Evolutionary conservation across 2,113 vertebrate species (phyloP), one percentile per base, ranked within the genome.

Genomic region (Psettodes erumei): DNA sequence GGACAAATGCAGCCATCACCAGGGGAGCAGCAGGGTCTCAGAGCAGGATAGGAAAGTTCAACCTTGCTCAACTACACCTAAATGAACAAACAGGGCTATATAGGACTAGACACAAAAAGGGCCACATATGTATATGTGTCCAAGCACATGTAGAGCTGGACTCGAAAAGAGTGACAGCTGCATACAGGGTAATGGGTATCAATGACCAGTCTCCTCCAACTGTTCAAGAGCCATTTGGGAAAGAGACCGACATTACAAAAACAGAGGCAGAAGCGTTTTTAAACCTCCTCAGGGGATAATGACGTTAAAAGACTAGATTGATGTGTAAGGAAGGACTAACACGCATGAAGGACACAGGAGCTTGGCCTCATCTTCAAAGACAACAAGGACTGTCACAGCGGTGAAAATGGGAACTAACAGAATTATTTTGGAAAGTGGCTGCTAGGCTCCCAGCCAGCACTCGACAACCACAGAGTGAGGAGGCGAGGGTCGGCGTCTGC

Each of bases 341-440:
- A 84, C 43, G 71, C 65, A 69, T 88, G 84, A 90, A 91, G 84
- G 86, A 89, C 90, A 75, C 45, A 12, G 67, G 84, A 77, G 71
- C 60, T 56, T 55, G 65, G 64, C 72, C 77, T 77, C 61, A 47
- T 76, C 68, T 59, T 84, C 76, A 85, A 85, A 90, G 84, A 84
- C 84, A 89, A 79, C 71, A 63, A 79, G 83, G 72, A 75, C 77
- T 65, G 75, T 85, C 35, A 64, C 33, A 68, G 65, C 77, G 64
- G 81, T 77, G 56, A 86, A 80, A 90, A 89, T 83, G 63, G 77
- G 72, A 77, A 83, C 84, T 84, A 89, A 88, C 72, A 84, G 63
- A 88, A 90, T 91, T 92, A 90, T 89, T 92, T 84, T 67, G 71
- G 74, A 84, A 86, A 93, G 90, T 93, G 90, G 83, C 75, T 85